Conservation (phyloP, 2,113 vertebrate genomes). For the Stegostoma tigrinum region DNA sequence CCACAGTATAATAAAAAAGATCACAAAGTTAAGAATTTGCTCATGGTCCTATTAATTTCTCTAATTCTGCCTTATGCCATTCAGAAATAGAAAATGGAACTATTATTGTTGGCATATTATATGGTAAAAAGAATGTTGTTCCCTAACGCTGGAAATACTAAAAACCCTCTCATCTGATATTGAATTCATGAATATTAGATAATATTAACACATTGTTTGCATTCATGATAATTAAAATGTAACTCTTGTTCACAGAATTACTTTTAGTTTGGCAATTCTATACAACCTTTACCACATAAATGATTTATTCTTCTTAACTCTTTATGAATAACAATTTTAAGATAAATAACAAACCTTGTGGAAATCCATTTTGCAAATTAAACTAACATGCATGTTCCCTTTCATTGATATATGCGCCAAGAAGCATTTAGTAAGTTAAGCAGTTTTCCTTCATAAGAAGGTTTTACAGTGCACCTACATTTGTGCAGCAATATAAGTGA, state of each 20-base stretch:
- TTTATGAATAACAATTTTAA: neutral
- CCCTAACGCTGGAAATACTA: neutral
- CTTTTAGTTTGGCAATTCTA: neutral
- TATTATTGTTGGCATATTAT: neutral
- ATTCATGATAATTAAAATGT: conserved; percentile 1
- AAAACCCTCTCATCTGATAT: neutral
- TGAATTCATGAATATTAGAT: neutral
- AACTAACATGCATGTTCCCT: neutral
- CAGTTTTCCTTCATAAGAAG: neutral
- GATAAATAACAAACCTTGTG: neutral
- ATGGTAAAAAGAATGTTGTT: neutral
- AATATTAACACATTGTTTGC: conserved; percentile 9
- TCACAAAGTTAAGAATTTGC: neutral
- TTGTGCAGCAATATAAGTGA: neutral
- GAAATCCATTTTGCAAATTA: neutral
- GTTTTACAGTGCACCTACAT: neutral
- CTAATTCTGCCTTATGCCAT: neutral
- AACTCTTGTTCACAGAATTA: neutral
- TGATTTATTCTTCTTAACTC: neutral
- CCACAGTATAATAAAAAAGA: neutral
- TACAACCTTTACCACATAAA: neutral
- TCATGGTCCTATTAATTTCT: neutral
- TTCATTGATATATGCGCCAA: neutral
- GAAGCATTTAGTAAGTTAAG: neutral
- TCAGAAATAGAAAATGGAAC: neutral